Evolutionary conservation across 2,888 invertebrate genomes (phyloP).

Genomic region (Octodonta nipae): DNA sequence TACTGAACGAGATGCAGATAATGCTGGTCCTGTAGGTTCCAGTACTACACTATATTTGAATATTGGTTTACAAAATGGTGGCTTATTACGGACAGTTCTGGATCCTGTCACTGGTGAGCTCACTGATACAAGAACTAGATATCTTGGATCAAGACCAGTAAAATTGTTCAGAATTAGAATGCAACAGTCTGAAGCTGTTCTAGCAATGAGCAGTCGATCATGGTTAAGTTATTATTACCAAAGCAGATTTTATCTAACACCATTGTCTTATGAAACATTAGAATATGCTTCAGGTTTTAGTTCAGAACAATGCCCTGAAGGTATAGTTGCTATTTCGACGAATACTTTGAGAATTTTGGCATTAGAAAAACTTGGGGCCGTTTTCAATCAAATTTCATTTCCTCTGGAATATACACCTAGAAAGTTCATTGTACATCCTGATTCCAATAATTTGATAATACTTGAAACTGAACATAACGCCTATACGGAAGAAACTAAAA

Average conservation of each 20-base stretch:
- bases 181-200: constrained; percentile 90
- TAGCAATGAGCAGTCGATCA: constrained; percentile 94
- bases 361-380: constrained; percentile 92
- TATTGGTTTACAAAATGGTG: constrained; percentile 94
- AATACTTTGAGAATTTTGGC: constrained; percentile 95
- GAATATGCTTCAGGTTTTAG: constrained; percentile 96
- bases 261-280: constrained; percentile 87
- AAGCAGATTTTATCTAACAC: constrained; percentile 88
- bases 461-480: constrained; percentile 97
- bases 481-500: constrained; percentile 93
- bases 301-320: constrained; percentile 96
- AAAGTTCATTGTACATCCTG: constrained; percentile 84
- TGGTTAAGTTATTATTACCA: constrained; percentile 99
- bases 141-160: constrained; percentile 79
- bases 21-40: constrained; percentile 51
- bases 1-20: constrained; percentile 46
- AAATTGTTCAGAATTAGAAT: constrained; percentile 53
- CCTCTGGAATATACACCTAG: constrained; percentile 92
- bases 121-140: constrained; percentile 90
- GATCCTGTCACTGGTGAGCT: constrained; percentile 94
- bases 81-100: constrained; percentile 79
- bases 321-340: constrained; percentile 96
- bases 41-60: constrained; percentile 76
- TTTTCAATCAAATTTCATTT: constrained; percentile 91
- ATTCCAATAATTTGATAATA: constrained; percentile 77